Evolutionary conservation across 2,797 vertebrate genomes (phyloP), one percentile per base, ranked within the genome.

Genomic region (Hephaestus fuliginosus): DNA sequence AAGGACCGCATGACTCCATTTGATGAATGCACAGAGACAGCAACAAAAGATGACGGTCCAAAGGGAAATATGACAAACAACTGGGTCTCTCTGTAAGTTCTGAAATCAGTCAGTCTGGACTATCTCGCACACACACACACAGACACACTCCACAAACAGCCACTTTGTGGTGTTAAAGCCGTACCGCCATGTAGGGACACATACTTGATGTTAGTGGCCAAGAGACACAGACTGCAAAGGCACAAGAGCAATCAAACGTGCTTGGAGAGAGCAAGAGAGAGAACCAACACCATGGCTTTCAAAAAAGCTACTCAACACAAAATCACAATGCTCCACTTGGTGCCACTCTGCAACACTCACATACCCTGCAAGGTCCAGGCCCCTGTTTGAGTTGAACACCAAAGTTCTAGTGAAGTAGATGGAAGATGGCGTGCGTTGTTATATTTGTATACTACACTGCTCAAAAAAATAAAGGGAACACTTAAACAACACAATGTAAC

Each of bases 11-110:
- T 28, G 10, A 61, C 53, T 62, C 25, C 7, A 36, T 20, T 51
- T 77, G 77, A 83, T 75, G 48, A 82, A 84, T 79, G 60, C 30
- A 67, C n/a, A 49, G 28, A 69, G 79, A 82, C 70, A 66, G 52
- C 39, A 41, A 69, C 63, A 67, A 68, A 77, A 71, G 73, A 85
- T 74, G 69, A 55, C 11, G 20, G 39, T 81, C 86, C 63, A 28
- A 80, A 62, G 74, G 63, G 79, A 83, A 76, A 73, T 64, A 60
- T 71, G 57, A 70, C 58, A 70, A 73, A 78, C 56, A 64, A 61
- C 62, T 60, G 30, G 39, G 72, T 63, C 60, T 75, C 60, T 58
- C 53, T 72, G 39, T 65, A 72, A 65, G 36, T 61, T 43, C n/a
- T 77, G 58, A 63, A 84, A 75, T 80, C 67, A 60, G 74, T 72